Evolutionary conservation across 2,888 invertebrate genomes (phyloP).

Genomic region (Netelia virgata): DNA sequence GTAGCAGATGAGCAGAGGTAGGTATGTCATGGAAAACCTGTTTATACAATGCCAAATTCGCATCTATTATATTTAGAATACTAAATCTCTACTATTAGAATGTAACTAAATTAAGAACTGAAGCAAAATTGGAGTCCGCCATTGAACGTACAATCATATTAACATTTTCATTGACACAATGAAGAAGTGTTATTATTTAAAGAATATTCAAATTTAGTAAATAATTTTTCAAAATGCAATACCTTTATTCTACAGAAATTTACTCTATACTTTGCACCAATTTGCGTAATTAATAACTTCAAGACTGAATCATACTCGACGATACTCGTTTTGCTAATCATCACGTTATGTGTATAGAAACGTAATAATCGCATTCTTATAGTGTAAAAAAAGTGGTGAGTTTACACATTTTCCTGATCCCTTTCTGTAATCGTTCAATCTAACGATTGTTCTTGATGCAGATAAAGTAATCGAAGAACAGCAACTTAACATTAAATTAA

Average conservation of each 20-base stretch:
- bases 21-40: not conserved
- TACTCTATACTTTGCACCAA: not conserved
- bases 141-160: slow-evolving; percentile 34
- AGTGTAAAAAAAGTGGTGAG: too few species aligned
- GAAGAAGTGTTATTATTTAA: slow-evolving; percentile 5
- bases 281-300: not conserved
- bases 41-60: not conserved
- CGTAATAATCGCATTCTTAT: too few species aligned
- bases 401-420: too few species aligned
- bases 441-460: too few species aligned
- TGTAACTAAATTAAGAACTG: not conserved
- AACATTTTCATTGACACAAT: slow-evolving; percentile 3
- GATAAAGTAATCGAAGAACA: too few species aligned
- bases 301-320: not conserved
- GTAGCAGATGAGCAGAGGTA: slow-evolving; percentile 21
- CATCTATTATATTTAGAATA: not conserved
- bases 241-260: not conserved
- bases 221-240: not conserved
- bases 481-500: too few species aligned
- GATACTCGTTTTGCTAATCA: not conserved
- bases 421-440: too few species aligned
- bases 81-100: not conserved
- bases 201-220: slow-evolving; percentile 29
- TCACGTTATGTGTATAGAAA: not conserved
- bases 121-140: not conserved